Conservation (phyloP, 2,113 vertebrate species). For the Limanda limanda region DNA sequence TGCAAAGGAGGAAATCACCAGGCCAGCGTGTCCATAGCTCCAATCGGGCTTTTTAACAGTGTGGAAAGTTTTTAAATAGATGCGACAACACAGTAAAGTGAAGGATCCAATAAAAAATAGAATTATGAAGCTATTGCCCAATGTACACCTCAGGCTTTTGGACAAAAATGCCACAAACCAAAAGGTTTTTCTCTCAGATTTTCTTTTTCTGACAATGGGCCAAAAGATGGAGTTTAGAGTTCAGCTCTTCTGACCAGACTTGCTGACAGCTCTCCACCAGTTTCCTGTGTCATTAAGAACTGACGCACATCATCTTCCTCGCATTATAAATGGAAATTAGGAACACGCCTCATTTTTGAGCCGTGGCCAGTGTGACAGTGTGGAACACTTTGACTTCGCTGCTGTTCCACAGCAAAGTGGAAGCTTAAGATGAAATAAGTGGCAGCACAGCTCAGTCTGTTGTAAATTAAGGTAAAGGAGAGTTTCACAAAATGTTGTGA, state of each 20-base stretch:
- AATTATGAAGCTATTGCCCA: no score
- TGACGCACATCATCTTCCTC: conserved; percentile 62
- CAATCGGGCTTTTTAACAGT: conserved; percentile 13
- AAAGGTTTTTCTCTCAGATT: no score
- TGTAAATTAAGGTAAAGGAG: not conserved
- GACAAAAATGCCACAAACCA: no score
- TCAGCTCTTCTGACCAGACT: conserved; percentile 18
- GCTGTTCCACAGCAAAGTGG: no score
- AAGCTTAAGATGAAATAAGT: not conserved
- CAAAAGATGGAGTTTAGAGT: conserved; percentile 23
- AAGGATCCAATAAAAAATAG: not conserved
- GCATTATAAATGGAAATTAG: conserved; percentile 31
- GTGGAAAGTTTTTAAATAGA: conserved; percentile 7
- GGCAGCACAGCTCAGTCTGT: not conserved
- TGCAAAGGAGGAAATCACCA: conserved; percentile 59
- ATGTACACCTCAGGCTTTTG: no score
- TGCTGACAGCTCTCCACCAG: conserved; percentile 33
- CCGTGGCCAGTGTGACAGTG: not conserved
- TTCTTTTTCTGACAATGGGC: not conserved
- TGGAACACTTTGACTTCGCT: not conserved
- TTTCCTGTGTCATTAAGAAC: conserved; percentile 55
- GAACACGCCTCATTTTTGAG: conserved; percentile 16
- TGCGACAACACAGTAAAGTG: not conserved
- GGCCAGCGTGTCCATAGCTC: not conserved
- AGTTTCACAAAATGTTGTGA: not conserved